Evolutionary conservation across 2,113 vertebrate species (phyloP), one percentile per base, ranked within the genome.

Genomic region (Isurus oxyrinchus): DNA sequence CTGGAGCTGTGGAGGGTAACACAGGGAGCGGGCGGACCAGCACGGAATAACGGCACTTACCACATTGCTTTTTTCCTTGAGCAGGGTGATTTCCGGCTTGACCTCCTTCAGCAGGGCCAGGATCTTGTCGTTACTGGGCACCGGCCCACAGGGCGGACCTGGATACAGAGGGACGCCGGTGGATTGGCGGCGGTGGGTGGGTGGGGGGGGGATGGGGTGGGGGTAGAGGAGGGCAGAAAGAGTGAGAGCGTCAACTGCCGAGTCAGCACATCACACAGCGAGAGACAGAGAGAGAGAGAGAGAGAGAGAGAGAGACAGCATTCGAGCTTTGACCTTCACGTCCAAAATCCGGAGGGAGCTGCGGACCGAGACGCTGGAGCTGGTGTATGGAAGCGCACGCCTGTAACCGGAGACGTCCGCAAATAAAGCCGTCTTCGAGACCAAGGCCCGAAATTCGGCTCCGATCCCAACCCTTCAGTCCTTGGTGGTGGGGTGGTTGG

Each of bases 11-110:
- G 6, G 59, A 31, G 23, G 84, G 11, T 49, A 49, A 49, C 44
- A 49, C 1, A 35, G 63, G 49, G 57, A 3, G 11, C 25, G 84
- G 5, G 2, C 1, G 7, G 53, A 0, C 16, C 7, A 0, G 0
- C 3, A 0, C 2, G 2, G 4, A 3, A 8, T 21, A 0, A 0
- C 0, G n/a, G 7, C 3, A 16, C 98, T 98, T 96, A 99, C 99
- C 96, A 98, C 97, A 96, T 98, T 98, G n/a, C 99, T 98, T 61
- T 98, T 98, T 97, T 99, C 99, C 97, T 98, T 99, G 94, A 98
- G 97, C 0, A 97, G 98, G 96, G 98, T 98, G 97, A 99, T 98
- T 97, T 99, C 97, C 5, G 98, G 98, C 90, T 98, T 98, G 14
- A 99, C 97, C 44, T 97, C 97, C 96, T 97, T 97, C 97, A 99